Percentiles rank a stretch among this genome's conserved stretches.
Evolutionary conservation across 2,797 vertebrate genomes (phyloP).

Genomic region (Sus cebifrons): DNA sequence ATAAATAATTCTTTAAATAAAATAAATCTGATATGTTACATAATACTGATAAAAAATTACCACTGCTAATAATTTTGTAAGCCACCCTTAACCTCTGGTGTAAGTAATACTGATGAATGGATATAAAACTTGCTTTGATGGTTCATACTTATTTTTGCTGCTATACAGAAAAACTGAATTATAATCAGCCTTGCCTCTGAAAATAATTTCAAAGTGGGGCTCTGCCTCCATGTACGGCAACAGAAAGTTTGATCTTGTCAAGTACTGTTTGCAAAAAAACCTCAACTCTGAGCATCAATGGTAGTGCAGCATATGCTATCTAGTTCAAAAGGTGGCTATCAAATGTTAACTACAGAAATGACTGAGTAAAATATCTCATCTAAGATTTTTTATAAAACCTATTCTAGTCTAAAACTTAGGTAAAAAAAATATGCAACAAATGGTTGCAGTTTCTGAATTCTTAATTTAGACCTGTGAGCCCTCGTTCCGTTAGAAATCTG

Average conservation of each 20-base stretch:
- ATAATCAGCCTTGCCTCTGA: conserved; percentile 53
- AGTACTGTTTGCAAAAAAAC: conserved; percentile 64
- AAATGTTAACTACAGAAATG: conserved; percentile 87
- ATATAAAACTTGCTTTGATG: conserved; percentile 76
- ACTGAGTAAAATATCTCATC: conserved; percentile 88
- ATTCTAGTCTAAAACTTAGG: conserved; percentile 89
- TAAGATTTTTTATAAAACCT: conserved; percentile 89
- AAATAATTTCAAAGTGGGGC: conserved; percentile 51
- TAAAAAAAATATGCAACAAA: conserved; percentile 87
- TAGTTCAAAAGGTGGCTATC: conserved; percentile 86
- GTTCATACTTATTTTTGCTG: conserved; percentile 69
- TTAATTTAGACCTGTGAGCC: conserved; percentile 88
- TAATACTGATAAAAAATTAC: conserved; percentile 93
- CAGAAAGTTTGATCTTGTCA: conserved; percentile 74
- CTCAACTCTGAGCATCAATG: conserved; percentile 36
- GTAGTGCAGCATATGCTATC: conserved; percentile 56
- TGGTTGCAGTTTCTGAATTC: conserved; percentile 87
- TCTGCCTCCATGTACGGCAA: conserved; percentile 76
- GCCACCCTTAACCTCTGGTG: conserved; percentile 86
- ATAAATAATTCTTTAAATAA: conserved; percentile 95
- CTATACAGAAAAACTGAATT: conserved; percentile 58
- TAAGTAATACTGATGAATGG: conserved; percentile 84
- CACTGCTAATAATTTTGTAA: conserved; percentile 88
- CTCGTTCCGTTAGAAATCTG: conserved; percentile 87
- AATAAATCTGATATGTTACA: conserved; percentile 95